Conservation (phyloP, 2,113 vertebrate genomes). For the Sylvietta virens region DNA sequence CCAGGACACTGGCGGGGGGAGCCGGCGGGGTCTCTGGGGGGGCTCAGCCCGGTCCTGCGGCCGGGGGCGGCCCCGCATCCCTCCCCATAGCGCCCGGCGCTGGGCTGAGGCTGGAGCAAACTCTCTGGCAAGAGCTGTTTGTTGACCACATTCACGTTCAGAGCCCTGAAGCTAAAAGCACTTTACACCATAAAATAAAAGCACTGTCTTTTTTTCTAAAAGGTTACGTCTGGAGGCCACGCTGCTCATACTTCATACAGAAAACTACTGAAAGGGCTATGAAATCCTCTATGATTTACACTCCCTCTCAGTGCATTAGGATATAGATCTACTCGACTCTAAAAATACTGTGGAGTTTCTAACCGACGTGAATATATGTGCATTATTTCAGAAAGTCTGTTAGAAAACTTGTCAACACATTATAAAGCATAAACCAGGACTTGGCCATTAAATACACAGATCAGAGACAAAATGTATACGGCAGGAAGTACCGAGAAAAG, state of each 20-base stretch:
- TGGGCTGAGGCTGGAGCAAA: conserved; percentile 44
- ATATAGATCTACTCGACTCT: conserved; percentile 77
- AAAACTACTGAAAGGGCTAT: conserved; percentile 83
- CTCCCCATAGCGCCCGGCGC: not conserved
- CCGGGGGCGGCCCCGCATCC: conserved; percentile 16
- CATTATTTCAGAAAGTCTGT: conserved; percentile 81
- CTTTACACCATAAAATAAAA: conserved; percentile 86
- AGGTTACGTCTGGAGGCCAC: conserved; percentile 84
- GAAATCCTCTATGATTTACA: conserved; percentile 82
- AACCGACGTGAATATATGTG: conserved; percentile 77
- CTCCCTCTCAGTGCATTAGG: conserved; percentile 76
- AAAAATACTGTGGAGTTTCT: conserved; percentile 75
- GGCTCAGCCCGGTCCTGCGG: not conserved
- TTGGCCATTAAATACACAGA: conserved; percentile 74
- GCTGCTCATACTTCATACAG: conserved; percentile 81
- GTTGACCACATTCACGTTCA: conserved; percentile 81
- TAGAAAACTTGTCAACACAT: conserved; percentile 80
- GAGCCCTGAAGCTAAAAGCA: conserved; percentile 83
- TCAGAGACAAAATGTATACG: conserved; percentile 66
- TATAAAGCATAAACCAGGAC: conserved; percentile 77
- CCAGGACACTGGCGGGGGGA: not conserved
- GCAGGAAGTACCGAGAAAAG: conserved; percentile 69
- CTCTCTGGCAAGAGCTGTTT: conserved; percentile 72
- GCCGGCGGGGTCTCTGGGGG: not conserved
- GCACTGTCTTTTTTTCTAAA: conserved; percentile 82